A percentile compares a stretch with the other conserved stretches of the same genome.
Conservation (phyloP, 2,888 invertebrate species). For the Drosophila mimetica region DNA sequence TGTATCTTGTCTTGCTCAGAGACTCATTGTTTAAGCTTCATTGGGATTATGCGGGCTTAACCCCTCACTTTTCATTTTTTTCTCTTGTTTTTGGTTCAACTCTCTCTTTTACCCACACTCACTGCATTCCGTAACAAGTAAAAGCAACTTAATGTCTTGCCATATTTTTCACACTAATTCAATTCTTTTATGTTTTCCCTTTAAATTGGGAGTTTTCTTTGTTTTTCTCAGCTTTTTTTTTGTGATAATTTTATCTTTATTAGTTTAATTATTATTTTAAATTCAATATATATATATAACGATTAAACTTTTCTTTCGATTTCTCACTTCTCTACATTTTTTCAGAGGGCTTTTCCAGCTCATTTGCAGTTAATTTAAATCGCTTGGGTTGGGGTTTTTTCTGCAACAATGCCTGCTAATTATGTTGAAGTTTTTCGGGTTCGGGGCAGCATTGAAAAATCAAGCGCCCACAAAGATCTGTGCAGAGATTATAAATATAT, state of each 20-base stretch:
- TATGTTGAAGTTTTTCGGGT: slow-evolving; percentile 69
- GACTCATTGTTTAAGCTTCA: slow-evolving; percentile 49
- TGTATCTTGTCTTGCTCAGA: slow-evolving; percentile 31
- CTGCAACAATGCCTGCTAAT: slow-evolving; percentile 70
- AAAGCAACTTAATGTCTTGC: slow-evolving; percentile 49
- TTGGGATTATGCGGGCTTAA: slow-evolving; percentile 67
- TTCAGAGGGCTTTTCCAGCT: neutral
- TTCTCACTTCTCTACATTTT: neutral
- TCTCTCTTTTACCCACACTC: slow-evolving; percentile 1
- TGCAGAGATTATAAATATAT: slow-evolving; percentile 26
- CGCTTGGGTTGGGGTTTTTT: slow-evolving; percentile 8
- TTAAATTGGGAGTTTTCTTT: slow-evolving; percentile 14
- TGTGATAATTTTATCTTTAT: neutral
- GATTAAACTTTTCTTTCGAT: neutral
- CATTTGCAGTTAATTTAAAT: slow-evolving; percentile 40
- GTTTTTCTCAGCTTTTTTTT: slow-evolving; percentile 16
- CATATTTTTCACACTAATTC: slow-evolving; percentile 62
- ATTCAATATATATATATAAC: too few relatives aligned
- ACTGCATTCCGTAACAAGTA: slow-evolving; percentile 14
- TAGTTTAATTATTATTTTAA: too few relatives aligned
- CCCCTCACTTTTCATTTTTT: slow-evolving; percentile 7
- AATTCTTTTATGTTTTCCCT: slow-evolving; percentile 32
- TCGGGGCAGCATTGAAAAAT: slow-evolving; percentile 28
- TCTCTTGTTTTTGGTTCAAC: neutral
- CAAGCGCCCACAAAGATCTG: slow-evolving; percentile 51